A percentile compares a stretch with the other conserved stretches of the same genome.
These are phyloP conservation scores for Propithecus perrieri DNA, from an alignment of 2,797 vertebrate species.

Conservation along the genomic window DNA sequence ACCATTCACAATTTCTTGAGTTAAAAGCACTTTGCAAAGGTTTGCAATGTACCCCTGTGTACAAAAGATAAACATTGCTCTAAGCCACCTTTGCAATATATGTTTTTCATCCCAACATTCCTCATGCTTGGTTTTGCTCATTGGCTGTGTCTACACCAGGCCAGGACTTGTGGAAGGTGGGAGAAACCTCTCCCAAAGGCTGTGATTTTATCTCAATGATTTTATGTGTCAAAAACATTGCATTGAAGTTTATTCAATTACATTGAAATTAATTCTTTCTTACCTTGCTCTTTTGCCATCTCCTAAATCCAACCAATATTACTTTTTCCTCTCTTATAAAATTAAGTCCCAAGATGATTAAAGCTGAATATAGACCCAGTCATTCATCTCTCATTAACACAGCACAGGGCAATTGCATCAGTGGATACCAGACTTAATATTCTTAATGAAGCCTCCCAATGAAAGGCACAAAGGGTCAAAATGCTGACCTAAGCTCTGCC, in stretches of 20 bases:
- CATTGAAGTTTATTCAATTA: background rate
- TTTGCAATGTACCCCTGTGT: background rate
- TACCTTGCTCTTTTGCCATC: background rate
- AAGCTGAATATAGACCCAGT: background rate
- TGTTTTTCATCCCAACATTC: background rate
- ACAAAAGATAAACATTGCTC: background rate
- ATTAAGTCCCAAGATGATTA: slow-evolving; percentile 7
- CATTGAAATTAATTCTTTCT: background rate
- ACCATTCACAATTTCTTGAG: background rate
- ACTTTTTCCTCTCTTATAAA: slow-evolving; percentile 28
- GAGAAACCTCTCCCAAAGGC: background rate
- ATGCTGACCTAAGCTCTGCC: background rate
- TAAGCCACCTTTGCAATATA: background rate
- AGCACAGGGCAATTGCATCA: background rate
- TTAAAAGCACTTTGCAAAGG: background rate
- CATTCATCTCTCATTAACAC: background rate
- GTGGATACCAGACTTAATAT: background rate
- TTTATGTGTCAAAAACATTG: background rate
- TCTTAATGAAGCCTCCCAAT: background rate
- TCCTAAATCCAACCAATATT: background rate
- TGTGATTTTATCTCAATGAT: background rate
- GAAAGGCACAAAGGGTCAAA: background rate
- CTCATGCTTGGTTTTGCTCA: background rate
- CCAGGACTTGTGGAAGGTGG: background rate
- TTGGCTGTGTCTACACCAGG: background rate